Conservation (phyloP, 2,888 invertebrate genomes). For the Oxytorus armatus region DNA sequence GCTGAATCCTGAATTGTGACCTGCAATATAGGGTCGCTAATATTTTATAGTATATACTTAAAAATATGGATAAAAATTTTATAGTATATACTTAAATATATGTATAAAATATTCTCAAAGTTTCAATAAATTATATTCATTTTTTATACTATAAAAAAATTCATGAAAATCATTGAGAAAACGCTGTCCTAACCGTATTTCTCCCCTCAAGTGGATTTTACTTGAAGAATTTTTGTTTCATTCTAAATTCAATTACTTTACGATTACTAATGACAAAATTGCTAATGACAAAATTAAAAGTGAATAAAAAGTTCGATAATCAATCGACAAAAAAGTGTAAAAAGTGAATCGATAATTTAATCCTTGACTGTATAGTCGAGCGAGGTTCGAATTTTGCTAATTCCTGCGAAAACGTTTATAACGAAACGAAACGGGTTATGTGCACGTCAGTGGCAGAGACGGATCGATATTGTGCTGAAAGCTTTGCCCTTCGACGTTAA, state of each 20-base stretch:
- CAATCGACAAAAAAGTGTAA: background rate
- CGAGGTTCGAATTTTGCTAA: slow-evolving; percentile 12
- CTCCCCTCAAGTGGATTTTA: too few species aligned
- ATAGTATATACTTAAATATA: too few species aligned
- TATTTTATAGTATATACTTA: too few species aligned
- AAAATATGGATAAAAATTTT: too few species aligned
- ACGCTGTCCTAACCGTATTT: too few species aligned
- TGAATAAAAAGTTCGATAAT: background rate
- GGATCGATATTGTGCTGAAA: slow-evolving; percentile 50
- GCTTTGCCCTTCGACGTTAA: slow-evolving; percentile 52
- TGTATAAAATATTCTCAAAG: too few species aligned
- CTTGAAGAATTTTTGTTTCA: too few species aligned
- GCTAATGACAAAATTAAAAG: background rate
- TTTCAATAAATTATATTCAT: too few species aligned
- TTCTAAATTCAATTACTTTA: background rate
- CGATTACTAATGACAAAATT: background rate
- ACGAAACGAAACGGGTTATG: slow-evolving; percentile 32
- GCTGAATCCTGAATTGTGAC: too few species aligned
- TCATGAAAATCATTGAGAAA: too few species aligned
- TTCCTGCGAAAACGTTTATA: slow-evolving; percentile 42
- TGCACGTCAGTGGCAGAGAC: slow-evolving; percentile 18
- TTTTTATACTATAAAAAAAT: too few species aligned
- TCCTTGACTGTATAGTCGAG: background rate
- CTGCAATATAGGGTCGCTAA: too few species aligned
- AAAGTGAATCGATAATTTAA: background rate